Base-by-base conservation (phyloP, 2,888 invertebrate species). In the Glaucopsyche alexis region DNA sequence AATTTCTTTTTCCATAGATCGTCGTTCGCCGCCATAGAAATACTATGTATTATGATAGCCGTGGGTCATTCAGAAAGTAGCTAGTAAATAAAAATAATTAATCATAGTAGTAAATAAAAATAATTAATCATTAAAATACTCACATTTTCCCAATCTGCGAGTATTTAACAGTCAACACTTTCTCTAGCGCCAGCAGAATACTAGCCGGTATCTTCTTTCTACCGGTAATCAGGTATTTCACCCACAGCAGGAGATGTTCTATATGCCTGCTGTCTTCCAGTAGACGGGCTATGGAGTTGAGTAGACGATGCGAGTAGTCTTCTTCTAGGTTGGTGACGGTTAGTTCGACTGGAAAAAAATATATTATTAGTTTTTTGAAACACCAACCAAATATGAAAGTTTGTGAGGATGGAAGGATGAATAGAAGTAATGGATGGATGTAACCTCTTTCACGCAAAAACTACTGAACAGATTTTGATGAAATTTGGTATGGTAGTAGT, bases 161-260 rank as follows among this genome's bases (percentile, higher is more conserved):
- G 80, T 96, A 96, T 87, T 96, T 97, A 45, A 95, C 94, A 1
- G 95, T 95, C 64, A 98, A 90, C 79, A 95, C 96, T 83, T 97
- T 97, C 83, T 98, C 97, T 40, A 98, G 81, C 0, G 95, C 94
- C 72, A 97, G 85, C 11, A 98, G 85, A 0, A 95, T 94, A 55
- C 95, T 94, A 88, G 95, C 93, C 76, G 96, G 94, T 82, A 95
- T 89, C 81, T 94, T 86, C 77, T 93, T 93, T 82, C 96, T 95
- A 50, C 88, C 85, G 0, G 94, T 95, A 52, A 99, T 85, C 3
- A 98, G 85, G 16, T 91, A 88, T 79, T 95, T 94, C 55, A 95
- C 93, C 98, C 98, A 99, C 66, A 94, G 88, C 52, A 98, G 90
- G 83, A 99, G 97, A 83, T 98, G 98, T 82, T 99, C 97, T 64